Evolutionary conservation across 2,797 vertebrate species (phyloP), one percentile per base, ranked within the genome.

Genomic region (Xenopus petersii): DNA sequence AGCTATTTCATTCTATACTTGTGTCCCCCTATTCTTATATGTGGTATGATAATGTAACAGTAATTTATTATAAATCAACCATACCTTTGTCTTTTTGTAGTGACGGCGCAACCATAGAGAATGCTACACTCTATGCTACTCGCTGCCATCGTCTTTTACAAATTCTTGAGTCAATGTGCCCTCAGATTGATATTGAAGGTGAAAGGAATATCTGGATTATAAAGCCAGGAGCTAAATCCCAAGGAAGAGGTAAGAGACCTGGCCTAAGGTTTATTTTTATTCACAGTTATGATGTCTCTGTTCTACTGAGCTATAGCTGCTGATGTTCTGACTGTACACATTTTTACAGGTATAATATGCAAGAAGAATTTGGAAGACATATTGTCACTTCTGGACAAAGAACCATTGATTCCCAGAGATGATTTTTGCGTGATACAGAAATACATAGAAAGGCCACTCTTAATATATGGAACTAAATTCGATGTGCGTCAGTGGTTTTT

Each of bases 401-500:
- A 30, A 2, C 26, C 26, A 30, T 30, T 30, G 26, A 30, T 30
- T 30, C 26, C 26, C 26, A 30, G 26, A 2, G 4, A 30, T 30
- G 26, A 30, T 30, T 4, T 30, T 4, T 97, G 95, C 95, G 94
- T 98, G 77, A 93, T 97, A 54, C 96, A 98, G 89, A 98, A 98
- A 83, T 98, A 98, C 49, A 84, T 97, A 2, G 96, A 98, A 83
- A 87, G 90, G 12, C 96, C 92, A 0, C 85, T 98, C 68, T 89
- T 96, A 76, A 84, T 98, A 81, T 91, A 94, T 0, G 88, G 85
- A 79, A 98, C 95, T 82, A 98, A 98, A 82, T 98, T 98, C 3
- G 96, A 98, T 74, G 75, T 98, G 74, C 93, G 96, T 6, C 97
- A 98, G 79, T 98, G 97, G 97, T 98, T 98, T 77, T 83, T 98